A percentile compares a stretch with the other conserved stretches of the same genome.
These are phyloP conservation scores for Embidobia sp. DNA, from an alignment of 2,888 invertebrate species.

Conservation along the genomic window DNA sequence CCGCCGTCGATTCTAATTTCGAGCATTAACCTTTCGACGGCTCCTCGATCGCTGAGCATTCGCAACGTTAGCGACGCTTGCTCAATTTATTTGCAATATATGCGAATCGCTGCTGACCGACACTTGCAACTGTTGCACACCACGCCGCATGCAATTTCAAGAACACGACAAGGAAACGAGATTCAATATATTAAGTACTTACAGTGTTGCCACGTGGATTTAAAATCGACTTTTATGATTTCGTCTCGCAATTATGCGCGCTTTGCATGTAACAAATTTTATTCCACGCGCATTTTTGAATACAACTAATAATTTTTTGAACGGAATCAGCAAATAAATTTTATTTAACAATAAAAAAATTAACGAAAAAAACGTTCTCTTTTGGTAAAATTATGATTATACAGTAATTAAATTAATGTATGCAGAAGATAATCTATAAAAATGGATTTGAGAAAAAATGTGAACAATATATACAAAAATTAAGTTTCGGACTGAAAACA, in stretches of 20 bases:
- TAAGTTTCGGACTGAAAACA: too few relatives aligned
- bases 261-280: not conserved
- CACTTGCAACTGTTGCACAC: slow-evolving; percentile 45
- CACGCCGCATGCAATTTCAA: slow-evolving; percentile 44
- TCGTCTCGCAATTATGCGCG: not conserved
- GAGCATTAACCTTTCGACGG: slow-evolving; percentile 41
- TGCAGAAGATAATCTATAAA: too few relatives aligned
- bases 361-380: too few relatives aligned
- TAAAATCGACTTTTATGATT: slow-evolving; percentile 26
- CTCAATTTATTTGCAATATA: slow-evolving; percentile 35
- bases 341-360: too few relatives aligned
- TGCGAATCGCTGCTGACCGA: slow-evolving; percentile 38
- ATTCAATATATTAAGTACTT: slow-evolving; percentile 36
- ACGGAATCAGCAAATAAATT: too few relatives aligned
- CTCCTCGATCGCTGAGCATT: slow-evolving; percentile 5
- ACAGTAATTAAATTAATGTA: too few relatives aligned
- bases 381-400: too few relatives aligned
- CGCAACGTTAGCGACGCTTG: slow-evolving; percentile 3
- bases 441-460: too few relatives aligned
- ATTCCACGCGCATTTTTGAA: not conserved
- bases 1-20: slow-evolving; percentile 33
- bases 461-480: too few relatives aligned
- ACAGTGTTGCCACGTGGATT: slow-evolving; percentile 52
- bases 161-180: slow-evolving; percentile 54
- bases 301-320: not conserved